Evolutionary conservation across 2,888 invertebrate species (phyloP), one percentile per base, ranked within the genome.

Genomic region (Sarcophaga variegata): DNA sequence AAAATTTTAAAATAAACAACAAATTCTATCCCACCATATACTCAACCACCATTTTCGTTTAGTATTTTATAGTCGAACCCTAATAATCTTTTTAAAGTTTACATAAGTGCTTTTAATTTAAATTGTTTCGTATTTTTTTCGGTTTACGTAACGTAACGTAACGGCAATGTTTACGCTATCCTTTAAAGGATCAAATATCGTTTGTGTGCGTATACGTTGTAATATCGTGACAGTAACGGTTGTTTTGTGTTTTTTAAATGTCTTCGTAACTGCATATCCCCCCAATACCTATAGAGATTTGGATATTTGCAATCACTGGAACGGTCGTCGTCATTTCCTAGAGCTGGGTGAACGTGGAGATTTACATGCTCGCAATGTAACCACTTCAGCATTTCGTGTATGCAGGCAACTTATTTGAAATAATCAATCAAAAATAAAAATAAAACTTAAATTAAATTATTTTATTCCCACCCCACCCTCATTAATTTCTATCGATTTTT

Each of bases 261-360:
- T 72, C 10, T 72, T 63, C 47, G 86, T 64, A 54, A 54, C 70
- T 11, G 90, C 91, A 3, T 93, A 92, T 89, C 91, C 92, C 8
- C 88, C 90, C 22, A 92, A 89, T 69, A 92, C 90, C 71, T 93
- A 92, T 88, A 89, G 92, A 14, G 93, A 93, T 87, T 89, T 93
- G 88, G 93, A 93, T 88, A 93, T 93, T 37, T 93, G 93, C 81
- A 93, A 93, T 86, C 93, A 93, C 82, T 93, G 93, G 93, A 94
- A 94, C 87, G 94, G 93, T 20, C 90, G 93, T 3, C 90, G 93
- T 22, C 93, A 93, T 85, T 94, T 94, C 82, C 90, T 94, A 12
- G 94, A 94, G 88, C 89, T 94, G 63, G 94, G 94, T 37, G 94
- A 94, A 86, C 90, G 93, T 6, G 94, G 94, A 45, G 93, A 93